Evolutionary conservation across 1,140 invertebrate genomes (phyloP).

Genomic region (Magallana ariakensis): DNA sequence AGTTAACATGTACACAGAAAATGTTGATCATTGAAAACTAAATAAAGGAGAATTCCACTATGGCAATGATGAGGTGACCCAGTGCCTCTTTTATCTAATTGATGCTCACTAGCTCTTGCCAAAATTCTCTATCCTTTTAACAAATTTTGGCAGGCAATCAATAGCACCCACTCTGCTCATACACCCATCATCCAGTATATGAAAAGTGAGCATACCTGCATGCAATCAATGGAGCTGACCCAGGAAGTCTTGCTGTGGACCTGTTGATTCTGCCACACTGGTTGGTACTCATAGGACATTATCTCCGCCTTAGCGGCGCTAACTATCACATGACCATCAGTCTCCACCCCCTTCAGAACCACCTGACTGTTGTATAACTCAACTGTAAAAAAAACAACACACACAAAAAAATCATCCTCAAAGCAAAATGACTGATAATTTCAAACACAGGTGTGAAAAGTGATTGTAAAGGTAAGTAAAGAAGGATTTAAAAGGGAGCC

Average conservation of each 20-base stretch:
- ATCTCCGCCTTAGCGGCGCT: slow-evolving; percentile 97
- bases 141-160: too few relatives aligned
- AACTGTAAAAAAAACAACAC: slow-evolving; percentile 85
- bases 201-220: slow-evolving; percentile 84
- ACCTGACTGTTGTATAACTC: slow-evolving; percentile 97
- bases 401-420: slow-evolving; percentile 33
- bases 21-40: not conserved
- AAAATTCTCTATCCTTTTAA: too few relatives aligned
- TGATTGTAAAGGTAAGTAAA: too few relatives aligned
- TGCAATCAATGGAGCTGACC: slow-evolving; percentile 96
- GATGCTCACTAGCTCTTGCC: too few relatives aligned
- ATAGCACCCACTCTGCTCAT: too few relatives aligned
- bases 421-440: not conserved
- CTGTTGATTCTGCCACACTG: slow-evolving; percentile 93
- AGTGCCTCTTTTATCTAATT: too few relatives aligned
- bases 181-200: too few relatives aligned
- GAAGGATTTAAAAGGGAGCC: slow-evolving; percentile 57
- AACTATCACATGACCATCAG: slow-evolving; percentile 96
- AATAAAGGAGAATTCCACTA: too few relatives aligned
- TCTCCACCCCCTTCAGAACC: slow-evolving; percentile 96
- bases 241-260: slow-evolving; percentile 96
- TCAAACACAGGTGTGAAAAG: too few relatives aligned
- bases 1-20: not conserved
- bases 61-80: too few relatives aligned
- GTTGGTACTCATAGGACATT: slow-evolving; percentile 92